Conservation (phyloP, 2,888 invertebrate genomes). For the Seira musarum region DNA sequence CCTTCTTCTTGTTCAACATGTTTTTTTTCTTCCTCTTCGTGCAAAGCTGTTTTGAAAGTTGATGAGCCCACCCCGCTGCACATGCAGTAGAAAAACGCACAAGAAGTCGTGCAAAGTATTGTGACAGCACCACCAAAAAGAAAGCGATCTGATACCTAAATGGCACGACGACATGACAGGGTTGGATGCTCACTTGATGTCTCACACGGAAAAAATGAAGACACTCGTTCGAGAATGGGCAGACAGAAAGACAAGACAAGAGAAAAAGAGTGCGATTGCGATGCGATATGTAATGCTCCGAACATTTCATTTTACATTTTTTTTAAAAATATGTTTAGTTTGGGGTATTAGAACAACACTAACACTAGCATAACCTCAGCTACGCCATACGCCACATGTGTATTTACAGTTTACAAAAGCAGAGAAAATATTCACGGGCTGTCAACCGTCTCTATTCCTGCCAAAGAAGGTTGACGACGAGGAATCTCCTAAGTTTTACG, state of each 20-base stretch:
- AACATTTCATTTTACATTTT: too few species aligned
- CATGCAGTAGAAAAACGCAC: conserved; percentile 29
- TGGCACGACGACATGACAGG: conserved; percentile 56
- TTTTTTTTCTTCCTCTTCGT: too few species aligned
- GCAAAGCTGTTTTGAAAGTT: too few species aligned
- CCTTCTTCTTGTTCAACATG: too few species aligned
- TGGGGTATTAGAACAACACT: conserved; percentile 50
- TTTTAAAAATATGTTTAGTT: too few species aligned
- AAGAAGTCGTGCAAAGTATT: conserved; percentile 39
- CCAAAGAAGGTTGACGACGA: conserved; percentile 51
- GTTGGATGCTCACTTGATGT: conserved; percentile 48
- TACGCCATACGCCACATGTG: too few species aligned
- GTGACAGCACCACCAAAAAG: conserved; percentile 45
- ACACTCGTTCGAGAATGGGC: conserved; percentile 35
- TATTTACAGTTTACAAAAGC: too few species aligned
- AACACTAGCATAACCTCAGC: too few species aligned
- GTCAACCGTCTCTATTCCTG: conserved; percentile 63
- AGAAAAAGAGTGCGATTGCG: too few species aligned
- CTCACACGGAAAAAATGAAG: conserved; percentile 31
- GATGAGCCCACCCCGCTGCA: conserved; percentile 13
- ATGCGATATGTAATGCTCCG: too few species aligned
- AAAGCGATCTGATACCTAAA: conserved; percentile 54
- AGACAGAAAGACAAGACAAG: too few species aligned
- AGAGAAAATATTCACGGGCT: conserved; percentile 64
- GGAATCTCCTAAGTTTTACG: conserved; percentile 35